Evolutionary conservation across 2,113 vertebrate species (phyloP), one percentile per base, ranked within the genome.

Genomic region (Otis tarda): DNA sequence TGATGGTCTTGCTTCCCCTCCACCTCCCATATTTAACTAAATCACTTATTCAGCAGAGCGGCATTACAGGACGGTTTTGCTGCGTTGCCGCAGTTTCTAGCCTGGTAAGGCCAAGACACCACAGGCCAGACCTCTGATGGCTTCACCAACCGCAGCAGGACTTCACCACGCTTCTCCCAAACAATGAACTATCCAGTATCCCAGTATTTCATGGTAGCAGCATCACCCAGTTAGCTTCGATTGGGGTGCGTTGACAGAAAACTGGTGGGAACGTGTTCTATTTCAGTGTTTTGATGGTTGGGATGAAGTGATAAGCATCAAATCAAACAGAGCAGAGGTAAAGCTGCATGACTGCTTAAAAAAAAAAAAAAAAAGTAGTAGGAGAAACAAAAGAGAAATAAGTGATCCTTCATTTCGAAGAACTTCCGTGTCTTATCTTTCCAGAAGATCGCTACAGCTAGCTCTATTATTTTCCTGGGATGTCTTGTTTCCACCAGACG

Each of bases 401-500:
- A 94, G 92, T 87, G 87, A 68, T 95, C 83, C 94, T 97, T 61
- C 31, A 94, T 93, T 90, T 96, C 94, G 69, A 79, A 93, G 88
- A 87, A 92, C 95, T 95, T 87, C 75, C 45, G 41, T 88, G 95
- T 92, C 93, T 91, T 95, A 83, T 96, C 96, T 96, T 95, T 96
- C 87, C 94, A 94, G 89, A 90, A 92, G 94, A 94, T 96, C 96
- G 84, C 88, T 95, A 75, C 85, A 97, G 93, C 78, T 86, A 97
- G 77, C 94, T 97, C 97, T 95, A 97, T 97, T 96, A 96, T 95
- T 97, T 95, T 93, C 97, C 82, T 86, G 77, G 87, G 96, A 97
- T 98, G 97, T 98, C 98, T 98, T 98, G 97, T 96, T 98, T 98
- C 97, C 97, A 98, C 98, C 97, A 98, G 98, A 98, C 94, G 85